These are phyloP conservation scores for Dendrocopos noguchii DNA, from an alignment of 2,113 vertebrate genomes.

Conservation along the genomic window DNA sequence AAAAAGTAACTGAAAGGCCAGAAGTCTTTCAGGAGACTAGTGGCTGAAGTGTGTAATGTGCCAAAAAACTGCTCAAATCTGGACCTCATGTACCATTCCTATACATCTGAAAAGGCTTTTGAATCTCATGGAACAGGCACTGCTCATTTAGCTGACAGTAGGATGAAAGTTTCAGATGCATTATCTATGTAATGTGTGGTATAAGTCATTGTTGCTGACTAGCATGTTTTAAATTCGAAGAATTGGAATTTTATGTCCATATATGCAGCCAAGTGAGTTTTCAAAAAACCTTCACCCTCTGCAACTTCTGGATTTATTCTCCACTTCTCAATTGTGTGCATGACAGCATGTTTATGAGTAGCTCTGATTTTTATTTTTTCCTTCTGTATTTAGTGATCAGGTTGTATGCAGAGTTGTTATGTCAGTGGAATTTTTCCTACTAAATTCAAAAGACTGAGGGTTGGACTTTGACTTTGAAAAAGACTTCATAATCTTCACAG, in stretches of 20 bases:
- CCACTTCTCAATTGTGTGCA: not conserved
- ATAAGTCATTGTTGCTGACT: not conserved
- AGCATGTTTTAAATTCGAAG: not conserved
- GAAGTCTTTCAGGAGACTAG: not conserved
- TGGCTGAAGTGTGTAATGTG: not conserved
- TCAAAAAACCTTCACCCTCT: not conserved
- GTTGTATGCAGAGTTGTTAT: not conserved
- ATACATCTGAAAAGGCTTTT: not conserved
- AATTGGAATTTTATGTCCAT: not conserved
- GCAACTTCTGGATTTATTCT: not conserved
- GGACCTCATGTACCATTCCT: not conserved
- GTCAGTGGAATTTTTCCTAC: not conserved
- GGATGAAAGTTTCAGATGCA: not conserved
- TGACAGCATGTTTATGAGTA: not conserved
- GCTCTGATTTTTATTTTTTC: not conserved
- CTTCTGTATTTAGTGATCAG: not conserved
- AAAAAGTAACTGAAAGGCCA: not conserved
- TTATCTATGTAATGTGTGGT: accelerated
- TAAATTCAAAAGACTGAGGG: not conserved
- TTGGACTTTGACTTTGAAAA: not conserved
- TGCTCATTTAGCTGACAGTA: not conserved
- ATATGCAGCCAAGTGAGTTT: not conserved
- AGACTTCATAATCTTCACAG: not conserved
- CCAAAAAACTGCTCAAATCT: not conserved
- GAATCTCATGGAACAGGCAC: not conserved